These are phyloP conservation scores for Bungarus multicinctus DNA, from an alignment of 2,113 vertebrate species.

Conservation along the genomic window DNA sequence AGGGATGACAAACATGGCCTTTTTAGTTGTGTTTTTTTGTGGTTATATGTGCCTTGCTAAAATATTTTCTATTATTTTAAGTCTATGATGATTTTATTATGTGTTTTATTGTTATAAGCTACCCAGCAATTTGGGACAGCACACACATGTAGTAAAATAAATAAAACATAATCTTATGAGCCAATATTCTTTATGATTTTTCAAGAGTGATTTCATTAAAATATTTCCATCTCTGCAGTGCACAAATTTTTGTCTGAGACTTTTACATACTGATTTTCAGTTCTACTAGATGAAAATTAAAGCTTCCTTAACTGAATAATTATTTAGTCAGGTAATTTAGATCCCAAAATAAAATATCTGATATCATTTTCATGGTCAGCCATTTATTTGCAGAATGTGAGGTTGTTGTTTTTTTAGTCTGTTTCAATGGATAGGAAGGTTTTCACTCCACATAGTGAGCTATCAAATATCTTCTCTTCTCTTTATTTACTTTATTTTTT, in stretches of 20 bases:
- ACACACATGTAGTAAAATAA: neutral
- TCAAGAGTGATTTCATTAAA: neutral
- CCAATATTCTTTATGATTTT: neutral
- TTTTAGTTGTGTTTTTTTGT: neutral
- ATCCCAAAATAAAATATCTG: neutral
- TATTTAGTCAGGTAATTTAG: neutral
- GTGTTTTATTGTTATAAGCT: neutral
- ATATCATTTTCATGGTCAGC: neutral
- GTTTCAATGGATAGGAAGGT: neutral
- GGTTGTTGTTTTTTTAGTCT: neutral
- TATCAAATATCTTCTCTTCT: neutral
- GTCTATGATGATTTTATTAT: neutral
- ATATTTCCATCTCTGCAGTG: neutral
- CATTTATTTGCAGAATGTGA: neutral
- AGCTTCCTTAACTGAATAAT: neutral
- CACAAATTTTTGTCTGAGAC: neutral
- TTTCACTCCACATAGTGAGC: neutral
- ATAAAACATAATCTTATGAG: neutral
- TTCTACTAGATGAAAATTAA: neutral
- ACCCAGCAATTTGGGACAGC: neutral
- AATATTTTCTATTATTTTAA: neutral
- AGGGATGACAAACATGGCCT: neutral
- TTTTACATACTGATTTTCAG: neutral
- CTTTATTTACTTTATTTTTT: neutral
- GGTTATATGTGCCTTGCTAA: neutral